Conservation (phyloP, 2,888 invertebrate genomes). For the Leptinotarsa haldemani region DNA sequence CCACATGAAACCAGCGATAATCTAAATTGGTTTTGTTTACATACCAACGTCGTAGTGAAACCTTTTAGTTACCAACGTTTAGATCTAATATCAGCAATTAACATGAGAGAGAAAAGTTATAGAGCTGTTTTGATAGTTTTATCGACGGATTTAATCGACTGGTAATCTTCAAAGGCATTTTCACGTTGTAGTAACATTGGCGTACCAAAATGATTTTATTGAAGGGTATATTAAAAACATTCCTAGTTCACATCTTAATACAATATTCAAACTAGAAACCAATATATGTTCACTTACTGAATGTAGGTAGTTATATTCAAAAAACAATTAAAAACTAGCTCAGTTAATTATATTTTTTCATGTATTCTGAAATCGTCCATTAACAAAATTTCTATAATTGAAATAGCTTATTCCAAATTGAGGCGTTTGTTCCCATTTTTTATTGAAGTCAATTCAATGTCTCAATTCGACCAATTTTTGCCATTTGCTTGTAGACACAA, state of each 20-base stretch:
- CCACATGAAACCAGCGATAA: constrained; percentile 43
- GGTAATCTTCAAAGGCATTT: constrained; percentile 29
- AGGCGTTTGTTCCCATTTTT: too few relatives aligned
- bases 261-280: too few relatives aligned
- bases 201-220: background rate
- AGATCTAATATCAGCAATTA: constrained; percentile 44
- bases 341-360: background rate
- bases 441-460: too few relatives aligned
- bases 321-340: too few relatives aligned
- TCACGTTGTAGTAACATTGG: background rate
- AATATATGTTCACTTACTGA: too few relatives aligned
- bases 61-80: constrained; percentile 34
- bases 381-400: too few relatives aligned
- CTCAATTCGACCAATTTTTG: too few relatives aligned
- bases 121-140: constrained; percentile 37
- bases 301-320: too few relatives aligned
- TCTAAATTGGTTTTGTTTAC: constrained; percentile 48
- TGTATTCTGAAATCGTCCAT: too few relatives aligned
- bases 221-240: background rate
- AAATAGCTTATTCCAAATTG: too few relatives aligned
- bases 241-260: background rate
- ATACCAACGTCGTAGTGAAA: constrained; percentile 37
- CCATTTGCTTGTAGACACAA: too few relatives aligned
- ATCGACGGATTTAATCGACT: constrained; percentile 33
- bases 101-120: constrained; percentile 42